Evolutionary conservation across 1,140 invertebrate species (phyloP).

Genomic region (Tachypleus tridentatus): DNA sequence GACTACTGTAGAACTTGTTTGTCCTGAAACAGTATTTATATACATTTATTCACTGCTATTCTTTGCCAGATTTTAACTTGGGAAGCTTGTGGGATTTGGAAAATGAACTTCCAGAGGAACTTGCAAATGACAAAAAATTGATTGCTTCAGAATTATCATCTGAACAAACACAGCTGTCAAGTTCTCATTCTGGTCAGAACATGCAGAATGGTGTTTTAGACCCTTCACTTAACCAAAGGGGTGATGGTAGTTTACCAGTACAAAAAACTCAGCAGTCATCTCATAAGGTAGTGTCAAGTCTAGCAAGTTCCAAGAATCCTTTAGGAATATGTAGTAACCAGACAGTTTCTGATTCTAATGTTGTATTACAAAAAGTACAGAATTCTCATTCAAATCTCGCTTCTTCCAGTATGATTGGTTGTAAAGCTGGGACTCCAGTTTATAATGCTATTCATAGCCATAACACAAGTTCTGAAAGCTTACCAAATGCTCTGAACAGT

Average conservation of each 20-base stretch:
- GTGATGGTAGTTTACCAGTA: constrained; percentile 8
- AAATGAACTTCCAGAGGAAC: constrained; percentile 83
- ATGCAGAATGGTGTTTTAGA: constrained; percentile 29
- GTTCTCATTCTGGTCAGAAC: constrained; percentile 8
- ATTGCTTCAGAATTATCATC: constrained; percentile 12
- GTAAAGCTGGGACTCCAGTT: constrained; percentile 17
- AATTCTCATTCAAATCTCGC: constrained; percentile 27
- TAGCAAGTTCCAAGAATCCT: constrained; percentile 16
- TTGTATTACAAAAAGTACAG: constrained; percentile 24
- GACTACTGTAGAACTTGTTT: not conserved
- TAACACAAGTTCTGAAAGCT: constrained; percentile 14
- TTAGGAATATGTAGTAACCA: constrained; percentile 12
- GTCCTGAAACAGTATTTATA: not conserved
- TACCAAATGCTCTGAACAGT: constrained; percentile 14
- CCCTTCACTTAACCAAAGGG: constrained; percentile 4
- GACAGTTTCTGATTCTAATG: constrained; percentile 17
- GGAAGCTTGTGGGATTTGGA: constrained; percentile 62
- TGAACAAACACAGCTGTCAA: constrained; percentile 12
- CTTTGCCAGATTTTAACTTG: constrained; percentile 46
- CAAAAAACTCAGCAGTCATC: constrained; percentile 23
- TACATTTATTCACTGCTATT: constrained; percentile 6
- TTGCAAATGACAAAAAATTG: constrained; percentile 40
- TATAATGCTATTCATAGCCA: constrained; percentile 9
- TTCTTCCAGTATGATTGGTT: constrained; percentile 18
- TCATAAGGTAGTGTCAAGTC: constrained; percentile 22